Conservation (phyloP, 2,113 vertebrate genomes). For the Trogon melanurus region DNA sequence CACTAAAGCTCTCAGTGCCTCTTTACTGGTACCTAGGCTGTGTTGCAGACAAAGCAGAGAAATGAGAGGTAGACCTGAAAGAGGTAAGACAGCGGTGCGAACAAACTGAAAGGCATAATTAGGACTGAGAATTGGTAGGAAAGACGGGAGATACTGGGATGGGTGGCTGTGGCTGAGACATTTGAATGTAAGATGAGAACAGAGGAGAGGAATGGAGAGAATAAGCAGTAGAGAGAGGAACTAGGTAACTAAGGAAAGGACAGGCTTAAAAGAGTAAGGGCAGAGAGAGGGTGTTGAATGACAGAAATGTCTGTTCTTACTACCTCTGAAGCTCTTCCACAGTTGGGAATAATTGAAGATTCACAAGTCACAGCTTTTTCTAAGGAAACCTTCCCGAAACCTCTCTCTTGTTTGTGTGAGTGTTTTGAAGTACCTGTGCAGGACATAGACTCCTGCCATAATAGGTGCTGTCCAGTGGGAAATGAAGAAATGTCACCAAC, state of each 20-base stretch:
- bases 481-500: neutral
- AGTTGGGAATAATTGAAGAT: neutral
- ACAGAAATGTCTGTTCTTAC: neutral
- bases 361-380: neutral
- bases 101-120: neutral
- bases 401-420: neutral
- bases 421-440: neutral
- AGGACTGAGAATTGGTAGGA: neutral
- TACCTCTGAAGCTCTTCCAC: neutral
- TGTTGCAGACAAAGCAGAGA: neutral
- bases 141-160: neutral
- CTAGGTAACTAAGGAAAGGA: neutral
- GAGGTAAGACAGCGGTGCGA: neutral
- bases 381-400: neutral
- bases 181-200: neutral
- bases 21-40: neutral
- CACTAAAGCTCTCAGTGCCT: neutral
- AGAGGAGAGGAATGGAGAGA: neutral
- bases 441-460: neutral
- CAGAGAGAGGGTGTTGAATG: neutral
- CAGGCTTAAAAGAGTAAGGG: neutral
- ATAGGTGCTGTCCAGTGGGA: neutral
- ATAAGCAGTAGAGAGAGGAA: neutral
- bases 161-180: neutral
- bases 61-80: neutral